Conservation (phyloP, 1,140 invertebrate genomes). For the Saccostrea glomerata region DNA sequence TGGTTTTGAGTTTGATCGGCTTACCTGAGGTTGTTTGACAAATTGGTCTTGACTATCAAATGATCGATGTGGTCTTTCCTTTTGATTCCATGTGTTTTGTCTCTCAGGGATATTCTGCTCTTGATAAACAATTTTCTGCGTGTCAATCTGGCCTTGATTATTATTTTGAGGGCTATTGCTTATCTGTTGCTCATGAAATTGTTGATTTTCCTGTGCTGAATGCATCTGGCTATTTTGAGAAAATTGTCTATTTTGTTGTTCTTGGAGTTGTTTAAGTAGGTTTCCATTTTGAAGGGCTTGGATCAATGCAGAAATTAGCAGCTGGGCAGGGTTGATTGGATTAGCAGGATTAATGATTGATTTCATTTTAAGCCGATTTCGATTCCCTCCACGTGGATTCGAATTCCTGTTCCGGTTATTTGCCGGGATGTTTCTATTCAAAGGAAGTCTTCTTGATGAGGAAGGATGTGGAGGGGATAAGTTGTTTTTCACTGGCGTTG, state of each 20-base stretch:
- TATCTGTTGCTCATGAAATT: neutral
- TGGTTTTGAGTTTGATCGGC: neutral
- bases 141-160: neutral
- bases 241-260: neutral
- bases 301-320: neutral
- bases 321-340: neutral
- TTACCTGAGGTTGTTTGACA: neutral
- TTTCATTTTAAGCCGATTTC: neutral
- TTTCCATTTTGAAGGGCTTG: constrained; percentile 17
- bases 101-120: neutral
- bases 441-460: neutral
- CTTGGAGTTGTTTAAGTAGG: neutral
- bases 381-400: neutral
- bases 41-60: neutral
- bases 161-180: neutral
- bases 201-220: neutral
- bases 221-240: neutral
- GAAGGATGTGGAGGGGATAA: neutral
- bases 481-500: neutral
- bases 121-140: too few relatives aligned
- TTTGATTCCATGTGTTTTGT: neutral
- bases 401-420: neutral
- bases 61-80: neutral
- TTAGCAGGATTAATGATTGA: neutral
- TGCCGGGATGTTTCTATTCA: neutral